Percentiles rank a stretch among this genome's conserved stretches.
Evolutionary conservation across 2,797 vertebrate species (phyloP).

Genomic region (Enteromius viviparus): DNA sequence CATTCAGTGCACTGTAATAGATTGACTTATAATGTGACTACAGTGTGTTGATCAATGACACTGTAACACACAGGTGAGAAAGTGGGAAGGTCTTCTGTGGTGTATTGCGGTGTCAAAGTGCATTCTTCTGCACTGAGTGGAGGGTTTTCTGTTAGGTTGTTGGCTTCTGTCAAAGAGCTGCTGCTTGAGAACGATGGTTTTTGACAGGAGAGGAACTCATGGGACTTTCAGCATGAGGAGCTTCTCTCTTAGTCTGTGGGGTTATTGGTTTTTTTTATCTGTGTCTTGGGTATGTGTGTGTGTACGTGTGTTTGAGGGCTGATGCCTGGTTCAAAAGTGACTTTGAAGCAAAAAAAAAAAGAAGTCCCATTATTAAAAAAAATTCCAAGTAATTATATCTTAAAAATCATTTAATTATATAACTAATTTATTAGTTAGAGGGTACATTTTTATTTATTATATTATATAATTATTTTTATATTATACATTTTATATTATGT

Average conservation of each 20-base stretch:
- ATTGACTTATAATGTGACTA: conserved; percentile 6
- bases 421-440: too few relatives aligned
- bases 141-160: conserved; percentile 24
- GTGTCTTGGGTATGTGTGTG: not conserved
- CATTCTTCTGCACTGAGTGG: not conserved
- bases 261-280: not conserved
- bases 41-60: conserved; percentile 11
- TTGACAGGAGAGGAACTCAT: conserved; percentile 27
- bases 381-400: not conserved
- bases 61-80: conserved; percentile 7
- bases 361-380: not conserved
- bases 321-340: not conserved
- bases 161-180: conserved; percentile 34
- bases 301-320: not conserved
- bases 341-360: not conserved
- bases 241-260: not conserved
- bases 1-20: conserved; percentile 3
- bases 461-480: too few relatives aligned
- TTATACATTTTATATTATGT: too few relatives aligned
- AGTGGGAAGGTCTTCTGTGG: conserved; percentile 11
- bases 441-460: too few relatives aligned
- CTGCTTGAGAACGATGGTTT: conserved; percentile 32
- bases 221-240: conserved; percentile 30
- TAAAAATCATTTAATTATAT: too few relatives aligned
- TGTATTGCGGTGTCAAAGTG: not conserved